A percentile compares a stretch with the other conserved stretches of the same genome.
phyloP scores from a whole-genome alignment of 2,888 invertebrate species.

The Ectemnius lituratus region DNA sequence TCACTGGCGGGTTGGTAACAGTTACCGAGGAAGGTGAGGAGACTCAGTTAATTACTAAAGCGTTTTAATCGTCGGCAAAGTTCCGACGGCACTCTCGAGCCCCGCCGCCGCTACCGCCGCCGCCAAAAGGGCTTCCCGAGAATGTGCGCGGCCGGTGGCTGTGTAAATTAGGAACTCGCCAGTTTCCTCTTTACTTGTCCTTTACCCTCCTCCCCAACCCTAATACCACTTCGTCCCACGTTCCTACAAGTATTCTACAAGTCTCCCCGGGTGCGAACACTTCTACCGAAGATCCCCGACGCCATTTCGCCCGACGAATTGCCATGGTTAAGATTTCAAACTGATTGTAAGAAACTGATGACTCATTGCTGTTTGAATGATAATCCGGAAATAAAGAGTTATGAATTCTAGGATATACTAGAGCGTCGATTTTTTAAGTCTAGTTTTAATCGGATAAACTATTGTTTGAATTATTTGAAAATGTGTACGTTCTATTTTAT shows the following conservation, averaged over 20 bases:
- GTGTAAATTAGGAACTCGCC: conserved; percentile 75
- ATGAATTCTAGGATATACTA: too few relatives aligned
- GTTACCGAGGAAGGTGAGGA: conserved; percentile 76
- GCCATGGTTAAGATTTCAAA: too few relatives aligned
- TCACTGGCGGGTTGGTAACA: conserved; percentile 64
- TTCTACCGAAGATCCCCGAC: too few relatives aligned
- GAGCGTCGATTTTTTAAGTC: too few relatives aligned
- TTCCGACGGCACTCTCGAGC: conserved; percentile 69
- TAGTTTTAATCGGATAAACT: too few relatives aligned
- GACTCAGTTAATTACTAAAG: conserved; percentile 78
- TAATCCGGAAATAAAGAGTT: too few relatives aligned
- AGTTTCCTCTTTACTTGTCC: conserved; percentile 53
- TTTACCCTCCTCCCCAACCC: conserved; percentile 2
- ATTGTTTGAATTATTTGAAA: too few relatives aligned
- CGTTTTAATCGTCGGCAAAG: conserved; percentile 78
- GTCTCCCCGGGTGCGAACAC: too few relatives aligned
- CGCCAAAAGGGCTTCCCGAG: conserved; percentile 62
- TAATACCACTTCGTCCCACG: background rate
- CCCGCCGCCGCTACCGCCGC: background rate
- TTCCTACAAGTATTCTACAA: background rate
- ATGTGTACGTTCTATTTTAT: too few relatives aligned
- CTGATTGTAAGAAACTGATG: too few relatives aligned
- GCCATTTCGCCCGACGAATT: too few relatives aligned
- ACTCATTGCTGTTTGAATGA: too few relatives aligned
- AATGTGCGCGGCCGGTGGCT: conserved; percentile 61